These are phyloP conservation scores for Andrena praecox DNA, from an alignment of 2,888 invertebrate genomes.

Conservation along the genomic window DNA sequence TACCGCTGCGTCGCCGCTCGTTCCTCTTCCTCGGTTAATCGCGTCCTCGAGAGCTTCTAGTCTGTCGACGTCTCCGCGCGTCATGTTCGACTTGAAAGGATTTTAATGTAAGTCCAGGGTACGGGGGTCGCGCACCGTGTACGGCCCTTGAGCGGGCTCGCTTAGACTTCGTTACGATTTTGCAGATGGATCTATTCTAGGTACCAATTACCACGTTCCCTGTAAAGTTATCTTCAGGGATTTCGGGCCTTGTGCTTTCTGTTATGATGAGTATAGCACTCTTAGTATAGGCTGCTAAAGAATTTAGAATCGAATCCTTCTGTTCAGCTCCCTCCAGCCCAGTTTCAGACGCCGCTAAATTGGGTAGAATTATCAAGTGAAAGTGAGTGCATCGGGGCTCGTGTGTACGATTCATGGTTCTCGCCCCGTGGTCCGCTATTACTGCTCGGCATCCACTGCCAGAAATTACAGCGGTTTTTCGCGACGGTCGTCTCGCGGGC, in stretches of 20 bases:
- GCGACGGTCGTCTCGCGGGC: slow-evolving; percentile 59
- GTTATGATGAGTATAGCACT: background rate
- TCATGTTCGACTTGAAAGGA: slow-evolving; percentile 65
- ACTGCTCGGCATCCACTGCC: slow-evolving; percentile 57
- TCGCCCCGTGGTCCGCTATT: slow-evolving; percentile 45
- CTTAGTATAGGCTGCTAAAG: background rate
- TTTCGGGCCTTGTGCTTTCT: background rate
- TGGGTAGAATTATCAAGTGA: slow-evolving; percentile 35
- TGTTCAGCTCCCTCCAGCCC: background rate
- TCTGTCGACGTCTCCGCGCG: slow-evolving; percentile 52
- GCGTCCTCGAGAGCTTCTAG: slow-evolving; percentile 58
- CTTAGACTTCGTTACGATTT: background rate
- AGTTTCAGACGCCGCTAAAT: slow-evolving; percentile 27
- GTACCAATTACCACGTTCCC: background rate
- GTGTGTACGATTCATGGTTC: slow-evolving; percentile 36
- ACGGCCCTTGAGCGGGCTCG: background rate
- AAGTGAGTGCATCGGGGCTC: slow-evolving; percentile 10
- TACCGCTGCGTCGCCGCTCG: slow-evolving; percentile 16
- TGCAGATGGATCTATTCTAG: background rate
- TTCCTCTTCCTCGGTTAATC: slow-evolving; percentile 66
- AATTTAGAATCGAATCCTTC: background rate
- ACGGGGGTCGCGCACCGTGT: no score
- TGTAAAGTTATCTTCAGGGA: background rate
- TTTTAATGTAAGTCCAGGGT: slow-evolving; percentile 64
- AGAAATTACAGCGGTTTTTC: slow-evolving; percentile 70